Base-by-base conservation (phyloP, 1,140 invertebrate genomes). In the Drosophila navojoa region DNA sequence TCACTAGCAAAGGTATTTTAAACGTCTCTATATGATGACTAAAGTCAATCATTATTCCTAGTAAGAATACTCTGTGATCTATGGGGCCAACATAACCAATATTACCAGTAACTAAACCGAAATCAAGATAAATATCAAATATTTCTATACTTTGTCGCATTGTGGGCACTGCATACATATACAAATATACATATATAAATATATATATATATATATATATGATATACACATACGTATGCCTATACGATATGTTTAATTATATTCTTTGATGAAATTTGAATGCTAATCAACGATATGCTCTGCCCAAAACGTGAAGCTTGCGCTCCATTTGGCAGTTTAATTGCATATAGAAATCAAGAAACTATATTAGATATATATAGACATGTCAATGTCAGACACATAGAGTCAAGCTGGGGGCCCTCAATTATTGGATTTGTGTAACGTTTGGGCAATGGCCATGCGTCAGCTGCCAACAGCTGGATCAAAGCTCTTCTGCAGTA, bases 291-390 rank as follows among this genome's bases (percentile, higher is more conserved):
- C 32, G 25, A 62, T 44, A 32, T 61, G 25, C 11, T 13, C 16
- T 38, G 35, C 13, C 55, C 54, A 53, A 67, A 67, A 72, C 15
- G 49, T 68, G 13, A 27, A 13, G 10, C 10, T 52, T 72, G 71
- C 64, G 71, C 71, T 73, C 57, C 66, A 73, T 73, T 73, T 69
- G 71, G 71, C 57, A 62, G 50, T 22, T 61, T 73, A 73, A 73
- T 73, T 73, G 71, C 64, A 61, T 25, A 35, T 44, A 29, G 66
- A 62, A 49, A 73, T 55, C 49, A 40, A 55, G 57, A 61, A 68
- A 61, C 25, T 42, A 69, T 69, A 54, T 67, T 73, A 45, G 69
- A 69, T 61, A 69, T 55, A 69, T 61, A 69, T 55, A 57, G 64
- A 61, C 71, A 73, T 73, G 71, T 73, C 71, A 73, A 73, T 73